Evolutionary conservation across 2,113 vertebrate genomes (phyloP), one percentile per base, ranked within the genome.

Genomic region (Fulmarus glacialis): DNA sequence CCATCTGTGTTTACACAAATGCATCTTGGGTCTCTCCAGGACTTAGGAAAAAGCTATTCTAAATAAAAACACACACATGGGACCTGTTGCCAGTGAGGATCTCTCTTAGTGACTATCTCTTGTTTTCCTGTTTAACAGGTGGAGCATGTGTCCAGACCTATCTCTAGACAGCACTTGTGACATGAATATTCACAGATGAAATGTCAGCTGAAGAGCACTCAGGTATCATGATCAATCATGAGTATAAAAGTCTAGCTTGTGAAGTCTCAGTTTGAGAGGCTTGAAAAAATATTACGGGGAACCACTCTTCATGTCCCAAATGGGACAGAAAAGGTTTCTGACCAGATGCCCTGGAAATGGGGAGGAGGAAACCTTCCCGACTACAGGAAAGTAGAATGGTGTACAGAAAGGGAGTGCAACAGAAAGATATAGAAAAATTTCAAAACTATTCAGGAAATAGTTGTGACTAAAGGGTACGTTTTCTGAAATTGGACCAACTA

Each of bases 1-100:
- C 34, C 66, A 78, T 84, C 84, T 92, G 68, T 87, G 56, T 95
- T 92, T 96, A 89, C 62, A 85, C 64, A 93, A 93, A 75, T 68
- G 64, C 68, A 53, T 64, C 73, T 72, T 40, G 32, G 40, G 47
- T 87, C 87, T 89, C 66, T 75, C 87, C 14, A 77, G 56, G 50
- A 50, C 27, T 89, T 81, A 92, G 59, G 55, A 83, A 80, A 84
- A 79, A 60, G 36, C 78, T 91, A 6, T 43, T 92, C 91, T 60
- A 5, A 59, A 79, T 7, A 45, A 72, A 90, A 93, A 63, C 52
- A 84, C 38, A 59, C 27, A 32, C 24, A 40, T 3, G 23, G 34
- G 19, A 48, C 36, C 9, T 34, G 30, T 38, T 87, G 63, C 59
- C 92, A 87, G 29, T 19, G 24, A 68, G 36, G 60, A 60, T 70